Evolutionary conservation across 1,140 invertebrate species (phyloP).

Genomic region (Aphidius ervi): DNA sequence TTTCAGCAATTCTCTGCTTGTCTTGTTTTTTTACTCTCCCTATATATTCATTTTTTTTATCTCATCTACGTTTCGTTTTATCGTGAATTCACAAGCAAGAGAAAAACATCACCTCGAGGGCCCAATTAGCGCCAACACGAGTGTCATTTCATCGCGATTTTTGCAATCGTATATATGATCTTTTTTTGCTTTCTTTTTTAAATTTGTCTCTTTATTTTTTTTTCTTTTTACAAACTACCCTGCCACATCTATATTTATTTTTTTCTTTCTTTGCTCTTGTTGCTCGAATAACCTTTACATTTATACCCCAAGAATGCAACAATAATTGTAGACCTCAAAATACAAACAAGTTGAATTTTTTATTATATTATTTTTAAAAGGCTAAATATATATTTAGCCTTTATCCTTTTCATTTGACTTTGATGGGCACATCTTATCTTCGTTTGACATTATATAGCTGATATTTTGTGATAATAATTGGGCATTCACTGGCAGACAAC

Average conservation of each 20-base stretch:
- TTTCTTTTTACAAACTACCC: not conserved
- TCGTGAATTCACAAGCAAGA: not conserved
- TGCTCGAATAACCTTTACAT: conserved; percentile 10
- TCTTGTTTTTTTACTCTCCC: conserved; percentile 5
- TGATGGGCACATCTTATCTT: conserved; percentile 24
- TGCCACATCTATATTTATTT: conserved; percentile 1
- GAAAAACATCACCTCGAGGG: conserved; percentile 48
- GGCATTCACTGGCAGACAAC: conserved; percentile 32
- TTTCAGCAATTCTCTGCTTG: not conserved
- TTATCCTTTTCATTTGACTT: too few species aligned
- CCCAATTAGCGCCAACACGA: conserved; percentile 52
- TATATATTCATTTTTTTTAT: not conserved
- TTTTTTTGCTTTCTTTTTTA: conserved; percentile 32
- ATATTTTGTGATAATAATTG: conserved; percentile 46
- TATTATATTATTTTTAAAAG: not conserved
- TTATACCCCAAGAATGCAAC: conserved; percentile 16
- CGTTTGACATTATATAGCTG: conserved; percentile 36
- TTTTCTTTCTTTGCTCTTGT: conserved; percentile 8
- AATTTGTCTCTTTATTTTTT: not conserved
- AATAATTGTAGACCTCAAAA: conserved; percentile 9
- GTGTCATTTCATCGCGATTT: conserved; percentile 51
- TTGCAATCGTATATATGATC: conserved; percentile 46
- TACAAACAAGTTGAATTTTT: not conserved
- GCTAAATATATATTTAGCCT: too few species aligned
- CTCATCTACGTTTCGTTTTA: conserved; percentile 7